phyloP scores from a whole-genome alignment of 2,888 invertebrate species.

The Drosophila kanekoi region DNA sequence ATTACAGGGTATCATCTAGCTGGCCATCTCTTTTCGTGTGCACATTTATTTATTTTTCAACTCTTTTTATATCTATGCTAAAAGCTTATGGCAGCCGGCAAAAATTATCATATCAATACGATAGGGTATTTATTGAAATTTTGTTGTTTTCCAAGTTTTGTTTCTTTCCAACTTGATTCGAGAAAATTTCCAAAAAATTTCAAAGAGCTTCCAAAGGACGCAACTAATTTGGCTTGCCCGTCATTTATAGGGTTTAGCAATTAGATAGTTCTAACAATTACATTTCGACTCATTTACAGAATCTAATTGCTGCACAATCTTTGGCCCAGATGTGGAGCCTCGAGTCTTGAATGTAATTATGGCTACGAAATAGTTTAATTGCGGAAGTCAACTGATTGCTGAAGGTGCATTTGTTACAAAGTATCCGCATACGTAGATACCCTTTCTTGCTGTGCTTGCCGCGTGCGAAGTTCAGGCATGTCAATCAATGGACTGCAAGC shows the following conservation, averaged over 20 bases:
- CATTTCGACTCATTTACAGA: slow-evolving; percentile 22
- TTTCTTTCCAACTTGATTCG: background rate
- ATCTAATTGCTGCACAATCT: slow-evolving; percentile 13
- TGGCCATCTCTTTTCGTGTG: background rate
- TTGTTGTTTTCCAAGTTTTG: no score
- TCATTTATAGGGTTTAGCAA: background rate
- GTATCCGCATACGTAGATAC: background rate
- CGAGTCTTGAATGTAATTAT: slow-evolving; percentile 19
- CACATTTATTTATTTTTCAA: background rate
- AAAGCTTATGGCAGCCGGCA: slow-evolving; percentile 3
- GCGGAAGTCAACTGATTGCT: slow-evolving; percentile 4
- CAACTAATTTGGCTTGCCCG: background rate
- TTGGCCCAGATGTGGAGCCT: background rate
- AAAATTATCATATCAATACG: slow-evolving; percentile 14
- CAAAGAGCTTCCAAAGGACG: background rate
- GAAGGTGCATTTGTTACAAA: background rate
- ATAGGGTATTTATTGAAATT: no score
- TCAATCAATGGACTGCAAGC: background rate
- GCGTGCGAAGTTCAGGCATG: background rate
- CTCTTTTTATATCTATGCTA: slow-evolving; percentile 16
- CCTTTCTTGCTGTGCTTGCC: background rate
- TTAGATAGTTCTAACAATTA: slow-evolving; percentile 10
- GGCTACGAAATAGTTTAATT: slow-evolving; percentile 19
- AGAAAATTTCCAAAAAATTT: background rate
- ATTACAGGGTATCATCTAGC: background rate